Evolutionary conservation across 2,797 vertebrate genomes (phyloP), one percentile per base, ranked within the genome.

Genomic region (Anguilla obscura): DNA sequence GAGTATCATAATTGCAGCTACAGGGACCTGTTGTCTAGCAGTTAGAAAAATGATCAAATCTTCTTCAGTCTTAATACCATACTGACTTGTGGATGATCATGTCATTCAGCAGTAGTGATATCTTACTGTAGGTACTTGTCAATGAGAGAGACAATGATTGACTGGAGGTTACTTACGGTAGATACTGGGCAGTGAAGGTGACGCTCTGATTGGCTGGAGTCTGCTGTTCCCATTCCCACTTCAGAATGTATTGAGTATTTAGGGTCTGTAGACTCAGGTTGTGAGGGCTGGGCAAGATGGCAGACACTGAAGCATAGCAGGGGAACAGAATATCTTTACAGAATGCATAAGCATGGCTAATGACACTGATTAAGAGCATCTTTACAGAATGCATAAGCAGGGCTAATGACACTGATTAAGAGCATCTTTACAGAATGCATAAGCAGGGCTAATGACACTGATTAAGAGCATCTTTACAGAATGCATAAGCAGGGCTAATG

Each of bases 201-300:
- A 83, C 36, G 12, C 10, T 79, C 71, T 56, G 48, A 52, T 79
- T 84, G 18, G 40, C 50, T 14, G 33, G 58, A 10, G 21, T 7
- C 76, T 48, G 58, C 30, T 27, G 54, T 56, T 82, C 54, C 86
- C 86, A 87, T 3, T 87, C 18, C 86, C 86, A 87, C 27, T 33
- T 87, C 86, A 87, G 14, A 58, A 87, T 84, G 58, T 87, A 87
- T 79, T 83, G 86, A 66, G 86, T 87, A 79, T 87, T 87, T 56
- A 87, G 52, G 6, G 74, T 58, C 54, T 83, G 52, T 14, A 87
- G 6, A 16, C 21, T 63, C 14, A 87, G 33, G n/a, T 87, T 87
- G 21, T 84, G 54, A 3, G 86, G 86, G 33, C 27, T 56, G 33
- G 86, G 79, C 58, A 87, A 33, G 5, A 40, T 24, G 58, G 50